Percentiles rank a stretch among this genome's conserved stretches.
Evolutionary conservation across 2,797 vertebrate genomes (phyloP).

Genomic region (Danio jaintianensis): DNA sequence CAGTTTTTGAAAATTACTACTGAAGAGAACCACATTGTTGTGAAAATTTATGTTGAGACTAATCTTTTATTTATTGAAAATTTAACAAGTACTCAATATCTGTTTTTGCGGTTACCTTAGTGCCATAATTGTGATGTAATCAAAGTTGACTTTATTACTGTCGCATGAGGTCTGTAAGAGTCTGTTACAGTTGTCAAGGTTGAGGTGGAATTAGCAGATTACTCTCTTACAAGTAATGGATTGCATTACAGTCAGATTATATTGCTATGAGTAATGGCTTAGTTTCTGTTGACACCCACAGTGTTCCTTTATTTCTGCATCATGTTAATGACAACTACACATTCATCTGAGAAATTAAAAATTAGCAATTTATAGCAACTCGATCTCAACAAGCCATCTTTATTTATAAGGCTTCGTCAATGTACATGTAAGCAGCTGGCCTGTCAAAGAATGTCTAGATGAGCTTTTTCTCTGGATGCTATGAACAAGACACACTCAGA

Average conservation of each 20-base stretch:
- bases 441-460: slow-evolving; percentile 5
- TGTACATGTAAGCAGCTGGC: not conserved
- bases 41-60: no score
- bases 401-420: not conserved
- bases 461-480: not conserved
- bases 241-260: slow-evolving; percentile 26
- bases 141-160: slow-evolving; percentile 35
- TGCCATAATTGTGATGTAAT: slow-evolving; percentile 8
- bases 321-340: no score
- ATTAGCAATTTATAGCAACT: not conserved
- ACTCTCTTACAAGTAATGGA: slow-evolving; percentile 23
- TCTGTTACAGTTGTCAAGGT: slow-evolving; percentile 47
- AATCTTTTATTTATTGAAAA: no score
- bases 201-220: slow-evolving; percentile 62
- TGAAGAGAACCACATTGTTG: no score
- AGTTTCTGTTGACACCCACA: not conserved
- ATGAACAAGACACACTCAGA: not conserved
- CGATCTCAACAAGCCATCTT: not conserved
- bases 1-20: no score
- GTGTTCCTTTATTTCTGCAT: not conserved
- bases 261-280: not conserved
- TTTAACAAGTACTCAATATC: no score
- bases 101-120: no score
- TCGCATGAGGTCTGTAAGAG: slow-evolving; percentile 33
- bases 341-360: not conserved